Base-by-base conservation (phyloP, 2,888 invertebrate species). In the Melitaea athalia region DNA sequence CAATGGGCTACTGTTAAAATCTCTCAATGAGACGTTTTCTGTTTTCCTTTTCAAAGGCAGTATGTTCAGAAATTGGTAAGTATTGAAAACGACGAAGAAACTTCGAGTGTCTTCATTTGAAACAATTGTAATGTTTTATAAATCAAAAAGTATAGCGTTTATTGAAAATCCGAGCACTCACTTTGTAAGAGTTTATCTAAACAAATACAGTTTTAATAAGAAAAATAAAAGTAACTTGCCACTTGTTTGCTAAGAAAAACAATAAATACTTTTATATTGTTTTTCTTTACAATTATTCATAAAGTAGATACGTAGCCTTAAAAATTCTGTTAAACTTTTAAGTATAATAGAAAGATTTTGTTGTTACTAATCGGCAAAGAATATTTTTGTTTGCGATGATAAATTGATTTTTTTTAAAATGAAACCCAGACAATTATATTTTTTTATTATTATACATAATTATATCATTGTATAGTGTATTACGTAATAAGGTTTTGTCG, bases 1-100 rank as follows among this genome's bases (percentile, higher is more conserved):
- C 88, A 89, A 90, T 88, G 81, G 88, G 81, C 82, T 80, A 87
- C 89, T 91, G 90, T 91, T 91, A 85, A 89, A 88, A 85, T 86
- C 87, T 84, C 88, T 88, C 88, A 88, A 85, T 87, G 89, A 89
- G 82, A 86, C 89, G 86, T 87, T 89, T 88, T 86, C 84, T 84
- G 84, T 87, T 86, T 85, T 83, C 86, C 84, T 85, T 89, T 86
- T 81, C 85, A 86, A 86, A 83, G 79, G 45, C 42, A 63, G 53
- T 70, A 61, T 71, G 71, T 72, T 71, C 59, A 65, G 69, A 71
- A 69, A 73, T 70, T 63, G 69, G 64, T 70, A 64, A 72, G 63
- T 65, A 69, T 64, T 69, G 59, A 67, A 69, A 69, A 69, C 61
- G 64, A 63, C 61, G 68, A 53, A 60, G 67, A 63, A 67, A 64